phyloP scores from a whole-genome alignment of 2,113 vertebrate species.

The Cynopterus brachyotis region DNA sequence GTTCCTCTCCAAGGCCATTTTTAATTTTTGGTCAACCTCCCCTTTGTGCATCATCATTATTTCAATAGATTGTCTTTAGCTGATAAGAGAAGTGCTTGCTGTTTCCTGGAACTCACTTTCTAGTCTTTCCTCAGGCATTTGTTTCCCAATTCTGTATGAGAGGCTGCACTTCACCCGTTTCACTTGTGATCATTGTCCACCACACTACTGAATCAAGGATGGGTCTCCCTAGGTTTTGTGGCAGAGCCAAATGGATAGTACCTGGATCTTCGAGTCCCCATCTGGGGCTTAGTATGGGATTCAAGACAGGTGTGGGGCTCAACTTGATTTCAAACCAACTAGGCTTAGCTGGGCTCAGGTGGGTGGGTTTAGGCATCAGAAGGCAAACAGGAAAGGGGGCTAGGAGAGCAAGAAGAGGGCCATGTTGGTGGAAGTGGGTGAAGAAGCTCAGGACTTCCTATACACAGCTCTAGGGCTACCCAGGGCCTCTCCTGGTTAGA shows the following conservation, averaged over 20 bases:
- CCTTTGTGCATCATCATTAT: neutral
- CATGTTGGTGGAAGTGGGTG: neutral
- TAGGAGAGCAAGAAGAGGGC: neutral
- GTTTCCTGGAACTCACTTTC: neutral
- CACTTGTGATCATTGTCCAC: neutral
- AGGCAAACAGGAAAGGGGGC: neutral
- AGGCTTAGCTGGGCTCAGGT: too few relatives aligned
- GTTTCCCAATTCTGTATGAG: neutral
- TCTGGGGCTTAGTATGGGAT: neutral
- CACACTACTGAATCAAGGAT: neutral
- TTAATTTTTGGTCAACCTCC: neutral
- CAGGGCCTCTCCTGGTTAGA: accelerated
- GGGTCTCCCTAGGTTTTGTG: neutral
- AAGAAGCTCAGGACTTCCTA: neutral
- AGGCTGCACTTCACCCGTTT: neutral
- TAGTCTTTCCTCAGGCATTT: neutral
- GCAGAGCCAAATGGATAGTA: neutral
- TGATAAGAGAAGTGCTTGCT: neutral
- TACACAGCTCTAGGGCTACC: neutral
- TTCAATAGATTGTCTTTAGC: neutral
- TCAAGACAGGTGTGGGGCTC: neutral
- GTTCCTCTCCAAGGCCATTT: neutral
- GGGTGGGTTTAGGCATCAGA: neutral
- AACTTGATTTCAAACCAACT: neutral
- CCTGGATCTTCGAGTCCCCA: neutral